Evolutionary conservation across 2,113 vertebrate genomes (phyloP).

Genomic region (Amblyopsis rosae): DNA sequence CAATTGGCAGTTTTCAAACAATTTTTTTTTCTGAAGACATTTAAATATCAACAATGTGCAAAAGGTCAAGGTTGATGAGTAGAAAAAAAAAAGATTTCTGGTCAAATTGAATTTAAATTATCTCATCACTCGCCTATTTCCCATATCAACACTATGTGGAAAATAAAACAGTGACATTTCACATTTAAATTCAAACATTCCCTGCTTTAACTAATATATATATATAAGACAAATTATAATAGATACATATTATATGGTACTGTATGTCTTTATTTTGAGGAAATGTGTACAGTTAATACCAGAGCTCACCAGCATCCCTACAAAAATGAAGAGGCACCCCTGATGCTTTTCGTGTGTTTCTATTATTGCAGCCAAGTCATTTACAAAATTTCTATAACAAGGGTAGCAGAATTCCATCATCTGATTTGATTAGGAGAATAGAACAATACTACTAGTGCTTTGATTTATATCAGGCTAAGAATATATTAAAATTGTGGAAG

Average conservation of each 20-base stretch:
- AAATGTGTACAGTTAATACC: conserved; percentile 14
- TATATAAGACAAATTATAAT: conserved; percentile 45
- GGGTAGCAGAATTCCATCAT: too few species aligned
- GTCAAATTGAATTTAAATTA: conserved; percentile 46
- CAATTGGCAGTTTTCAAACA: conserved; percentile 90
- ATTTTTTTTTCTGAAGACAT: conserved; percentile 86
- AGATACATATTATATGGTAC: conserved; percentile 31
- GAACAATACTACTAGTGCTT: conserved; percentile 11
- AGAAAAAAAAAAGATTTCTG: conserved; percentile 64
- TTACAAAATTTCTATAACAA: too few species aligned
- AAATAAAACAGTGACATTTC: conserved; percentile 29
- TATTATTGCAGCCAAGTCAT: too few species aligned
- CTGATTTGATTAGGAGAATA: not conserved
- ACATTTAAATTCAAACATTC: conserved; percentile 43
- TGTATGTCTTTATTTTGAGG: conserved; percentile 28
- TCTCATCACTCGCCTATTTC: conserved; percentile 47
- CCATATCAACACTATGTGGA: conserved; percentile 52
- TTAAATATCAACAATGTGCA: conserved; percentile 92
- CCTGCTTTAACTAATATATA: conserved; percentile 60
- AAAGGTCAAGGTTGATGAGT: conserved; percentile 82
- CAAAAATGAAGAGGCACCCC: conserved; percentile 2
- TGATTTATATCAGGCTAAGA: not conserved
- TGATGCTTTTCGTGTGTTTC: too few species aligned
- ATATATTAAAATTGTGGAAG: too few species aligned
- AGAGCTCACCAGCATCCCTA: conserved; percentile 33